Evolutionary conservation across 2,888 invertebrate genomes (phyloP).

Genomic region (Harpagoxenus sublaevis): DNA sequence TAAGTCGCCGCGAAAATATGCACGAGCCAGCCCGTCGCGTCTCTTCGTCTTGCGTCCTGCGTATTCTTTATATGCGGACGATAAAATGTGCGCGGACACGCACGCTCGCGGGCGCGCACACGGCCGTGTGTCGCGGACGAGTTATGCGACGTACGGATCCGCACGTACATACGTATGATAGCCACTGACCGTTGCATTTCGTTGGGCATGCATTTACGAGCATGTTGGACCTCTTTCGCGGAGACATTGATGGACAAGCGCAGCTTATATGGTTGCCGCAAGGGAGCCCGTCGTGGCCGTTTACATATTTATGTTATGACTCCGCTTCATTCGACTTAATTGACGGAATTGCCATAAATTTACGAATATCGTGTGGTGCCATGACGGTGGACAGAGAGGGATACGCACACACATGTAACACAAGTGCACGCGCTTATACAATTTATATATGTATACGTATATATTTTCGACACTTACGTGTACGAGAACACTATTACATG

Average conservation of each 20-base stretch:
- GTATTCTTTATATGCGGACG: constrained; percentile 49
- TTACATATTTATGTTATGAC: constrained; percentile 86
- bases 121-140: constrained; percentile 55
- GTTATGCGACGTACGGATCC: constrained; percentile 72
- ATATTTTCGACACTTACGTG: constrained; percentile 27
- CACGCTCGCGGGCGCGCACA: constrained; percentile 17
- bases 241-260: constrained; percentile 86
- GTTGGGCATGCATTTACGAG: constrained; percentile 82
- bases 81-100: constrained; percentile 59
- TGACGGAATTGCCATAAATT: constrained; percentile 86
- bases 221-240: constrained; percentile 80
- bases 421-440: constrained; percentile 13
- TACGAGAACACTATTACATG: constrained; percentile 41
- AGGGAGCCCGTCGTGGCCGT: constrained; percentile 79
- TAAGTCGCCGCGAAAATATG: constrained; percentile 64
- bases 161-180: constrained; percentile 81
- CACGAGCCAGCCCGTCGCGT: constrained; percentile 38
- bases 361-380: constrained; percentile 80
- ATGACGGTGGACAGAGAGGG: constrained; percentile 45
- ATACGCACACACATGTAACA: neutral
- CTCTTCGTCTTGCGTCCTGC: constrained; percentile 20
- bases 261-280: constrained; percentile 83
- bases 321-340: constrained; percentile 84
- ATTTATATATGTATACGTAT: constrained; percentile 27
- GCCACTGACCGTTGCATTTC: constrained; percentile 81